Evolutionary conservation across 92 coral and sea anemone species (phyloP), one percentile per base, ranked within the genome.

Genomic region (Montipora capitata): DNA sequence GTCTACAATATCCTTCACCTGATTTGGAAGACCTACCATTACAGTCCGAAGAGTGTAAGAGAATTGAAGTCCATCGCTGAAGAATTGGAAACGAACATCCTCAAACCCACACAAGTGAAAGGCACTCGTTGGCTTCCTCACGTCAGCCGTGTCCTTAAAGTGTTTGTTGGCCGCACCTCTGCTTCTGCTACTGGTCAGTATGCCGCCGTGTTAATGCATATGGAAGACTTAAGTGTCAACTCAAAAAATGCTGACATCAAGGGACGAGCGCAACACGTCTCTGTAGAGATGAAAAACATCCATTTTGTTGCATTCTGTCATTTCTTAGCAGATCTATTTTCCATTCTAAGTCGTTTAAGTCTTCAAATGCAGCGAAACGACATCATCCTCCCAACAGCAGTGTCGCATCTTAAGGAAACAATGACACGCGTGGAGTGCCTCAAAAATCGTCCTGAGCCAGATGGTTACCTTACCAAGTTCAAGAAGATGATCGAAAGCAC

Each of bases 61-160:
- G 88, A 35, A 11, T 81, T 84, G 39, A 41, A 84, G 38, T 27
- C 80, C 42, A 84, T 84, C 43, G 81, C 82, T 9, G 61, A 49
- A 10, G 88, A 84, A 81, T 72, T 84, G 40, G 82, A 84, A n/a
- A 44, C 45, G 10, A 73, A 74, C 81, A 74, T 74, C 88, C 88
- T 72, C 18, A 84, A 84, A 44, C 88, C 88, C 17, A 72, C 88
- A 35, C 82, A 84, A 51, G 88, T 74, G 8, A 84, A 63, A 40
- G 88, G 88, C 49, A 84, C 88, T 17, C 43, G 82, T 40, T 84
- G 88, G 88, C 88, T 84, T 18, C 78, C 87, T 4, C 87, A 83
- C 52, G 56, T 69, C 63, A 83, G 80, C 64, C 81, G 79, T 14
- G 80, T 76, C 43, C 86, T 87, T 35, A 77, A 85, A 51, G 90